Evolutionary conservation across 1,140 invertebrate genomes (phyloP).

Genomic region (Heliconius eleuchia): DNA sequence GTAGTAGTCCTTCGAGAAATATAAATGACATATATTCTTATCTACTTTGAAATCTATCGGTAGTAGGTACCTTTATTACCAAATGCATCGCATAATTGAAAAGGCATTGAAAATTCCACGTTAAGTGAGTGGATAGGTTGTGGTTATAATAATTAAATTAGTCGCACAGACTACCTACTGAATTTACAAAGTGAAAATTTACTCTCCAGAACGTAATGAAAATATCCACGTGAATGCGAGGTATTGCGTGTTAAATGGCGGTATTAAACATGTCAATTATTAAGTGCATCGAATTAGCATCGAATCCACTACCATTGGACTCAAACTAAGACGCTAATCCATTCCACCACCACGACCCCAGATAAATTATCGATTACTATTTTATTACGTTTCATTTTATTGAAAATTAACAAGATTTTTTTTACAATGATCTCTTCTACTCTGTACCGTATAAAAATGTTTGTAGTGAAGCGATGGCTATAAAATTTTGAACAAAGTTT

Average conservation of each 20-base stretch:
- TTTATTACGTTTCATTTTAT: no score
- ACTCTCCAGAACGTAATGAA: background rate
- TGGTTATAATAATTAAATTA: constrained; percentile 42
- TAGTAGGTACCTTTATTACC: background rate
- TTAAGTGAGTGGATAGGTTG: constrained; percentile 33
- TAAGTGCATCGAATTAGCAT: no score
- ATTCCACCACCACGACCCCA: no score
- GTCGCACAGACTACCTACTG: constrained; percentile 27
- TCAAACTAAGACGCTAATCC: background rate
- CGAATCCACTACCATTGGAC: no score
- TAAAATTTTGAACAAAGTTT: background rate
- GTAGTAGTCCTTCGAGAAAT: no score
- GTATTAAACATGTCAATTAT: no score
- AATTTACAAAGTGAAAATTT: background rate
- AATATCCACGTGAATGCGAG: background rate
- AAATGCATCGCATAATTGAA: constrained; percentile 35
- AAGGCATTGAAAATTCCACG: constrained; percentile 34
- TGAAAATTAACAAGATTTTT: no score
- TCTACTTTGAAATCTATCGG: background rate
- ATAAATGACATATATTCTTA: no score
- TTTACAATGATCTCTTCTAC: background rate
- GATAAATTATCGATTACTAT: no score
- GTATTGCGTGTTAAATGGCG: no score
- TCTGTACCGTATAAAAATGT: background rate
- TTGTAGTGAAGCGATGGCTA: constrained; percentile 4